Evolutionary conservation across 23 tunicate genomes (phyloP).

Genomic region (Oikopleura albicans): DNA sequence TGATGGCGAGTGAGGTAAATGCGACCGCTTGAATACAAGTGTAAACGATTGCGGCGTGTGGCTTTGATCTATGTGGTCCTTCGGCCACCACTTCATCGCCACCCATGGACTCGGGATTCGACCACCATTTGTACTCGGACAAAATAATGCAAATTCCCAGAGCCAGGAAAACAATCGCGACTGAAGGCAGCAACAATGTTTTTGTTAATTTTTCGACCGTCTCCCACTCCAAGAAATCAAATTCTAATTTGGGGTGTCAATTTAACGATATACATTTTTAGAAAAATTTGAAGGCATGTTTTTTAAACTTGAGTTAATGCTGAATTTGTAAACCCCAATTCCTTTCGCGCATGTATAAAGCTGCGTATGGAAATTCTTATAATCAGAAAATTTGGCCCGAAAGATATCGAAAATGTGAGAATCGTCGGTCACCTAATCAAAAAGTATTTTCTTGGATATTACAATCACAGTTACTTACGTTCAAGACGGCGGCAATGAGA

Average conservation of each 20-base stretch:
- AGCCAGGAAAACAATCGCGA: constrained; percentile 24
- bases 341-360: constrained; percentile 98
- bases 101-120: background rate
- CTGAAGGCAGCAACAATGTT: constrained; percentile 50
- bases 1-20: constrained; percentile 66
- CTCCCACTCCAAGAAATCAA: constrained; percentile 68
- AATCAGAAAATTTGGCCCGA: constrained; percentile 64
- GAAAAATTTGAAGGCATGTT: background rate
- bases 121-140: background rate
- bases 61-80: constrained; percentile 22
- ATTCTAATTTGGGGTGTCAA: no score
- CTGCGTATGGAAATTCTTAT: constrained; percentile 92
- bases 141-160: background rate
- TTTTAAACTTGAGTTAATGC: background rate
- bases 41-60: constrained; percentile 60
- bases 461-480: background rate
- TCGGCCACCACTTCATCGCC: background rate
- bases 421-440: constrained; percentile 34
- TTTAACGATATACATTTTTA: background rate
- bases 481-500: background rate
- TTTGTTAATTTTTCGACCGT: constrained; percentile 45
- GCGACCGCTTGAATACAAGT: constrained; percentile 75
- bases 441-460: background rate
- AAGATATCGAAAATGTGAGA: constrained; percentile 96
- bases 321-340: constrained; percentile 19